Conservation (phyloP, 2,888 invertebrate species). For the Ochropleura plecta region DNA sequence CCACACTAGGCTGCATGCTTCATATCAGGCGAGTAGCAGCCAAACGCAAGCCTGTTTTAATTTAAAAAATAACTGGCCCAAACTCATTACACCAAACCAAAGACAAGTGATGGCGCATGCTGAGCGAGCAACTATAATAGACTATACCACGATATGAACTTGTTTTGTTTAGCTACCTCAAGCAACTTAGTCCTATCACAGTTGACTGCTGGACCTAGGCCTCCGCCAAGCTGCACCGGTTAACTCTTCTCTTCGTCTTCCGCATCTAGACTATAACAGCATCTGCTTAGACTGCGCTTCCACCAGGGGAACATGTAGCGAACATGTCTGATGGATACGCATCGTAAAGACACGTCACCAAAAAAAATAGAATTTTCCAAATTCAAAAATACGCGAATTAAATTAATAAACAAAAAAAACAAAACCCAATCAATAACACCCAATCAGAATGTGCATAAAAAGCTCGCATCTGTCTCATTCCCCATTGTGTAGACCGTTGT, state of each 20-base stretch:
- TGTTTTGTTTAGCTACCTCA: background rate
- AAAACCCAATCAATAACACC: conserved; percentile 61
- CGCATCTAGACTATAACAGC: background rate
- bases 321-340: no score
- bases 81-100: no score
- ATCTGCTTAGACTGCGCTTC: no score
- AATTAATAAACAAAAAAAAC: conserved; percentile 29
- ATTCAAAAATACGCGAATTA: conserved; percentile 2
- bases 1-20: no score
- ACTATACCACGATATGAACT: background rate
- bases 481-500: conserved; percentile 67
- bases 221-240: background rate
- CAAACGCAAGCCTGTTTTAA: no score
- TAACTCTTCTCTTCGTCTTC: background rate
- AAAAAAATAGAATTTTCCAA: background rate
- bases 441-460: conserved; percentile 64
- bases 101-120: no score
- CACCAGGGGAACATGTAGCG: no score
- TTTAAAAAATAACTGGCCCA: no score
- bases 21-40: no score
- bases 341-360: background rate
- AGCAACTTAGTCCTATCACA: background rate
- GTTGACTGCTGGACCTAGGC: background rate
- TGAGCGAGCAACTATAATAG: background rate
- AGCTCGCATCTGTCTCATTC: conserved; percentile 76